Conservation (phyloP, 2,113 vertebrate genomes). For the Leucosticte australis region DNA sequence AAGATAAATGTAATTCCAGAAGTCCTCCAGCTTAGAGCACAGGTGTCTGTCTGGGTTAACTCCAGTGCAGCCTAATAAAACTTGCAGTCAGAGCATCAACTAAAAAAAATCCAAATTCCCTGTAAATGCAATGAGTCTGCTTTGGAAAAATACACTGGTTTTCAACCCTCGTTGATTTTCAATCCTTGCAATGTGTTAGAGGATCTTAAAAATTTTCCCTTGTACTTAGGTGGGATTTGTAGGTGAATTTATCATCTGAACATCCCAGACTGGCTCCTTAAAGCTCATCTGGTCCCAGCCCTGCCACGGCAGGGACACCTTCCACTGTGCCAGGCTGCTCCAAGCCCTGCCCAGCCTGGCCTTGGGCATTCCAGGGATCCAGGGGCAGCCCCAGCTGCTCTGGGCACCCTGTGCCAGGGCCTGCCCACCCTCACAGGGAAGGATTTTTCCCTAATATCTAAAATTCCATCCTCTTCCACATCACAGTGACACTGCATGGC, state of each 20-base stretch:
- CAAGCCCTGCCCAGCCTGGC: neutral
- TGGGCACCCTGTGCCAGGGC: neutral
- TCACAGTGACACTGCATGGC: neutral
- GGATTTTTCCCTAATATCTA: neutral
- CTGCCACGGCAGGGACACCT: neutral
- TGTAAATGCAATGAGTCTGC: neutral
- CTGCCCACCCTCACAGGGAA: accelerated
- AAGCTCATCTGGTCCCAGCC: accelerated
- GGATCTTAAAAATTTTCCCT: neutral
- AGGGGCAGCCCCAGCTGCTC: neutral
- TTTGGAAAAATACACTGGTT: neutral
- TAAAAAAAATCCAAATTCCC: neutral
- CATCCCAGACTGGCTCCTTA: neutral
- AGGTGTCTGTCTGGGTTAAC: neutral
- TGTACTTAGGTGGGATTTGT: neutral
- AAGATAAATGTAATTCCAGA: neutral
- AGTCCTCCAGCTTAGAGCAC: neutral
- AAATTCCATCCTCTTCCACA: neutral
- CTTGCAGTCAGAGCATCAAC: neutral
- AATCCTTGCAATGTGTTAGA: neutral
- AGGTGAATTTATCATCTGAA: neutral
- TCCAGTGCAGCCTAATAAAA: neutral
- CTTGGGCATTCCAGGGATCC: neutral
- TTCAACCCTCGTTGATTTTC: neutral
- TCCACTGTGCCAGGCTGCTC: accelerated